These are phyloP conservation scores for Mus pahari DNA, from an alignment of 2,113 vertebrate genomes.

Conservation along the genomic window DNA sequence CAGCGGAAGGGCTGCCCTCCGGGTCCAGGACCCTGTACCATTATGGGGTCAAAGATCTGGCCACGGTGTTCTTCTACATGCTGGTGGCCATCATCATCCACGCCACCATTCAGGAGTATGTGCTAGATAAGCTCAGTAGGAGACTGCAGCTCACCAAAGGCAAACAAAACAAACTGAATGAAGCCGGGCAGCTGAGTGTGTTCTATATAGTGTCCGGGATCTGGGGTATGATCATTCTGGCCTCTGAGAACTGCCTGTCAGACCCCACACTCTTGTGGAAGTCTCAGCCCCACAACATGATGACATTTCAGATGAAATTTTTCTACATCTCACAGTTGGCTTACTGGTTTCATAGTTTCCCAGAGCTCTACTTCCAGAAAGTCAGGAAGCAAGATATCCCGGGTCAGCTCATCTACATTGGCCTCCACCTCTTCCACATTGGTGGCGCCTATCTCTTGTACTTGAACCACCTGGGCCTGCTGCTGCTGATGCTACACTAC, in stretches of 20 bases:
- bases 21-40: conserved; percentile 92
- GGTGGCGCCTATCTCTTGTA: conserved; percentile 95
- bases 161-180: conserved; percentile 97
- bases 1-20: conserved; percentile 88
- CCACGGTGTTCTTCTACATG: conserved; percentile 97
- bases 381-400: conserved; percentile 97
- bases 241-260: conserved; percentile 95
- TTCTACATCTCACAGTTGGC: conserved; percentile 97
- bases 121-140: conserved; percentile 96
- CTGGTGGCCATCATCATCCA: conserved; percentile 97
- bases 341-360: conserved; percentile 96
- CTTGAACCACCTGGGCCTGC: conserved; percentile 94
- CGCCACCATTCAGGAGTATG: conserved; percentile 96
- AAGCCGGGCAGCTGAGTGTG: conserved; percentile 95
- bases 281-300: conserved; percentile 92
- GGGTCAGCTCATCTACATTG: conserved; percentile 95
- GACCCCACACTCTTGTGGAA: conserved; percentile 94
- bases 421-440: conserved; percentile 96
- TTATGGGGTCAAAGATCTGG: conserved; percentile 95
- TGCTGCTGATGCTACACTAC: conserved; percentile 96
- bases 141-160: conserved; percentile 98
- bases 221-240: conserved; percentile 94
- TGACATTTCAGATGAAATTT: conserved; percentile 98
- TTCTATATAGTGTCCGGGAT: conserved; percentile 96
- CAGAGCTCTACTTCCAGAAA: conserved; percentile 98